Evolutionary conservation across 2,888 invertebrate genomes (phyloP).

Genomic region (Mythimna lalbum): DNA sequence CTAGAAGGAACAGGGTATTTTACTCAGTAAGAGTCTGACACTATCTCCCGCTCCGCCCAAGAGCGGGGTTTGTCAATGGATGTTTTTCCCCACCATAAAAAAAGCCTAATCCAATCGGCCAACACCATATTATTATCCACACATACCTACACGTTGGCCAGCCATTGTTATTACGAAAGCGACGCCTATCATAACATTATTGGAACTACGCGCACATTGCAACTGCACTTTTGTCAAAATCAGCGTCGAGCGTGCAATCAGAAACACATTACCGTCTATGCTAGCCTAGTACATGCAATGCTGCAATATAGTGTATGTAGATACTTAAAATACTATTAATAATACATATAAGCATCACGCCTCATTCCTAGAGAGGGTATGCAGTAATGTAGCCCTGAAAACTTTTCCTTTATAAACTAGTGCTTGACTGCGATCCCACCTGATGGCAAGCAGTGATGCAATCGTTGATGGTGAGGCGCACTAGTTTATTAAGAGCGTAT

Average conservation of each 20-base stretch:
- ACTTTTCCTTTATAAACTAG: too few species aligned
- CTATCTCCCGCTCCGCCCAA: too few species aligned
- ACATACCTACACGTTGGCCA: background rate
- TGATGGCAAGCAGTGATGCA: too few species aligned
- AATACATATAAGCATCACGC: slow-evolving; percentile 30
- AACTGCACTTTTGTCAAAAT: slow-evolving; percentile 61
- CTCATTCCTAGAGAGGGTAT: background rate
- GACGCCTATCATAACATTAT: slow-evolving; percentile 27
- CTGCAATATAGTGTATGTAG: slow-evolving; percentile 32
- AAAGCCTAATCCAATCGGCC: background rate
- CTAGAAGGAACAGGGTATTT: too few species aligned
- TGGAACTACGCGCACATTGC: slow-evolving; percentile 23
- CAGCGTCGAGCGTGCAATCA: slow-evolving; percentile 63
- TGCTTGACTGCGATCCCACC: too few species aligned
- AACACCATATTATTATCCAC: slow-evolving; percentile 6
- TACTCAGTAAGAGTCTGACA: too few species aligned
- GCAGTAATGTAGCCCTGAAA: too few species aligned
- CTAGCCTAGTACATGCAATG: slow-evolving; percentile 45
- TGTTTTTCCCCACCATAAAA: too few species aligned
- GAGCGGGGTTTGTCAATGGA: too few species aligned
- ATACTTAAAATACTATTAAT: slow-evolving; percentile 63
- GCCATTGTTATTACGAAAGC: slow-evolving; percentile 24
- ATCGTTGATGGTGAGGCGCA: too few species aligned
- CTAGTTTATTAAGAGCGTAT: too few species aligned
- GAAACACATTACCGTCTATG: slow-evolving; percentile 71